Percentiles rank a stretch among this genome's conserved stretches.
Conservation (phyloP, 2,888 invertebrate species). For the Taphrorychus bicolor region DNA sequence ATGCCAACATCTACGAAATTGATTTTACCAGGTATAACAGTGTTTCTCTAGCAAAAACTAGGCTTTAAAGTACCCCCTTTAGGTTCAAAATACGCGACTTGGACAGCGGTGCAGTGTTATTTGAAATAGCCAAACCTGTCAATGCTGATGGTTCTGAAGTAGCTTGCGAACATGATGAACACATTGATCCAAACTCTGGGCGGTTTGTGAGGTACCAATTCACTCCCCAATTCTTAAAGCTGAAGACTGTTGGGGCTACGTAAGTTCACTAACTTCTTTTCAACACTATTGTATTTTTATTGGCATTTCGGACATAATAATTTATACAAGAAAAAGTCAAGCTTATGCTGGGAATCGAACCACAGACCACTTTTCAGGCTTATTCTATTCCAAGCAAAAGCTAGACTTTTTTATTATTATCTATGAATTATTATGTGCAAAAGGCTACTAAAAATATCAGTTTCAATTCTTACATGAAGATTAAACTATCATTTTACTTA, state of each 20-base stretch:
- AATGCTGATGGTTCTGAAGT: slow-evolving; percentile 55
- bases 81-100: slow-evolving; percentile 91
- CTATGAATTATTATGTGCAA: too few species aligned
- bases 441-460: too few species aligned
- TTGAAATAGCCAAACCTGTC: slow-evolving; percentile 94
- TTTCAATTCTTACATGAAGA: too few species aligned
- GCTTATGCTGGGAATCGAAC: too few species aligned
- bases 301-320: too few species aligned
- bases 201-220: slow-evolving; percentile 99
- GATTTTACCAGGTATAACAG: slow-evolving; percentile 86
- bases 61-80: neutral
- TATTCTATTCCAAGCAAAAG: too few species aligned
- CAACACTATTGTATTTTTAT: neutral
- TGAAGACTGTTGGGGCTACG: slow-evolving; percentile 98
- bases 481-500: slow-evolving; percentile 4
- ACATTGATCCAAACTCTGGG: slow-evolving; percentile 86
- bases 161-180: slow-evolving; percentile 61
- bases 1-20: slow-evolving; percentile 96
- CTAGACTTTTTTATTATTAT: too few species aligned
- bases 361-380: too few species aligned
- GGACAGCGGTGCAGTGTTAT: slow-evolving; percentile 85
- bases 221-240: slow-evolving; percentile 94
- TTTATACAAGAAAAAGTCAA: too few species aligned
- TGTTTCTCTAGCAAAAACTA: neutral
- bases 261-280: slow-evolving; percentile 68